These are phyloP conservation scores for Umimayanthus kanabou DNA, from an alignment of 92 coral and sea anemone species.

Conservation along the genomic window DNA sequence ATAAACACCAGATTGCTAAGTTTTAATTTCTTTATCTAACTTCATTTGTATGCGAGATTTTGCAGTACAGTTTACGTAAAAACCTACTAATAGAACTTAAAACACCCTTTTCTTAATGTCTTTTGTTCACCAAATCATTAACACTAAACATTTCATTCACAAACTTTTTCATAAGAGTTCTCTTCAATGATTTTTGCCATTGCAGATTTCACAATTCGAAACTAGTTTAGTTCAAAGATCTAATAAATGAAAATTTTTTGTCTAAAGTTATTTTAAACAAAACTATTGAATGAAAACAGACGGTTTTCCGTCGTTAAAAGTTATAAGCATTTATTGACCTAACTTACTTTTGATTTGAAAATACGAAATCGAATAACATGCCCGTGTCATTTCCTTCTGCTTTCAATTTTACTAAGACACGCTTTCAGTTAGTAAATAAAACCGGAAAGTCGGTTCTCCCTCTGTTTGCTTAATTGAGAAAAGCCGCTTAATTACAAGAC, in stretches of 20 bases:
- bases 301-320: conserved; percentile 18
- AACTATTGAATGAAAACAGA: background rate
- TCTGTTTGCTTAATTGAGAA: conserved; percentile 38
- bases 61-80: conserved; percentile 1
- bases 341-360: conserved; percentile 25
- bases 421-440: conserved; percentile 15
- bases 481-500: conserved; percentile 31
- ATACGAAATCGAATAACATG: conserved; percentile 27
- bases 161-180: background rate
- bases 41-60: conserved; percentile 10
- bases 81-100: background rate
- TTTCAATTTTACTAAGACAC: conserved; percentile 18
- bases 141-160: conserved; percentile 8
- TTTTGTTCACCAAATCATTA: conserved; percentile 8
- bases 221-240: background rate
- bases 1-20: conserved; percentile 1
- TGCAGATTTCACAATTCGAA: conserved; percentile 23
- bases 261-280: conserved; percentile 8
- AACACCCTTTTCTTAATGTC: background rate
- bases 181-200: background rate
- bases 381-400: conserved; percentile 33
- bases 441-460: conserved; percentile 27
- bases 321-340: conserved; percentile 10
- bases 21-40: background rate
- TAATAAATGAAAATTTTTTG: conserved; percentile 13